phyloP scores from a whole-genome alignment of 2,888 invertebrate species.

The Drosophila anceps region DNA sequence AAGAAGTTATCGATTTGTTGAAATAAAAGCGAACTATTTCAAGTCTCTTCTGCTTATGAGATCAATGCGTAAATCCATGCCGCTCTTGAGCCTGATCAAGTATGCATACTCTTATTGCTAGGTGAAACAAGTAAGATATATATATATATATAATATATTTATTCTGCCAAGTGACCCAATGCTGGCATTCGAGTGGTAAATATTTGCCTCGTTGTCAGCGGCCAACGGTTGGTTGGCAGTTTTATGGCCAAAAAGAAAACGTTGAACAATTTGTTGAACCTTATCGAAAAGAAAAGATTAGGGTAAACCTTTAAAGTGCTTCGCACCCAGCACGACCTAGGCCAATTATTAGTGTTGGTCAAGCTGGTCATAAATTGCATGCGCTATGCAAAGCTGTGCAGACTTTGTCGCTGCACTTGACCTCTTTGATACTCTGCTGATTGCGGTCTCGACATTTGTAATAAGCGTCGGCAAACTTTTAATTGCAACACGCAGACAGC shows the following conservation, averaged over 20 bases:
- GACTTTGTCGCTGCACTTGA: slow-evolving; percentile 63
- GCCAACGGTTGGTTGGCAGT: slow-evolving; percentile 55
- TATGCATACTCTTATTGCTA: no score
- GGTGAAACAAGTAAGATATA: no score
- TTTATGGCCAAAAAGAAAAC: slow-evolving; percentile 44
- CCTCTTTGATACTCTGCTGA: slow-evolving; percentile 58
- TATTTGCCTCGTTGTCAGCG: slow-evolving; percentile 51
- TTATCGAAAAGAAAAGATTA: slow-evolving; percentile 1
- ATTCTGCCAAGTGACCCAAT: slow-evolving; percentile 5
- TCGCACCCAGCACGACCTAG: slow-evolving; percentile 36
- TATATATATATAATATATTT: neutral
- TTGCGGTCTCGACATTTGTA: slow-evolving; percentile 73
- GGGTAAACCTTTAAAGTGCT: slow-evolving; percentile 28
- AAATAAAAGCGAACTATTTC: no score
- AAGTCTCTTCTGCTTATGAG: no score
- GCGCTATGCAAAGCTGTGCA: slow-evolving; percentile 29
- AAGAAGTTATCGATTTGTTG: no score
- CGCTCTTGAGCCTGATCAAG: no score
- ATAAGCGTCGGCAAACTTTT: slow-evolving; percentile 73
- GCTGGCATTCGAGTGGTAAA: slow-evolving; percentile 51
- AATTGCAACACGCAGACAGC: slow-evolving; percentile 59
- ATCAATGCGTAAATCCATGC: no score
- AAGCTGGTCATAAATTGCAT: slow-evolving; percentile 53
- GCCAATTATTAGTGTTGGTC: slow-evolving; percentile 56
- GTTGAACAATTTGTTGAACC: slow-evolving; percentile 14